Evolutionary conservation across 1,140 invertebrate species (phyloP).

Genomic region (Prorops nasuta): DNA sequence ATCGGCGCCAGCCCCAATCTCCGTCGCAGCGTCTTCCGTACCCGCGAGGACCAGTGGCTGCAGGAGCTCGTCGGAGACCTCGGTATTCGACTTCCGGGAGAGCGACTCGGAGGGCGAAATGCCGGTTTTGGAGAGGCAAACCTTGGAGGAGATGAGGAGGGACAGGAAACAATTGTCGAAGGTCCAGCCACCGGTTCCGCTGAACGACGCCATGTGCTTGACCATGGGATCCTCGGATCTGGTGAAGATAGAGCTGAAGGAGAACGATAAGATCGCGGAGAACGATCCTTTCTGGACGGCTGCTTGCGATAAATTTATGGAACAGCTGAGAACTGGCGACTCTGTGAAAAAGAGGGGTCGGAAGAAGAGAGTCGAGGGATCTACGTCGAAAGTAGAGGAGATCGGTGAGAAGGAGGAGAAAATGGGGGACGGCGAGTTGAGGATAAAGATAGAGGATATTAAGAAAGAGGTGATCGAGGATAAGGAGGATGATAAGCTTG

Average conservation of each 20-base stretch:
- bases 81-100: slow-evolving; percentile 65
- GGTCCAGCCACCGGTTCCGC: slow-evolving; percentile 50
- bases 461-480: slow-evolving; percentile 39
- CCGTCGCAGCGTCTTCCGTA: slow-evolving; percentile 30
- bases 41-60: slow-evolving; percentile 54
- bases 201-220: slow-evolving; percentile 50
- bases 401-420: slow-evolving; percentile 25
- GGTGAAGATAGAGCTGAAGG: slow-evolving; percentile 48
- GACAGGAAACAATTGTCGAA: slow-evolving; percentile 57
- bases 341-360: slow-evolving; percentile 57
- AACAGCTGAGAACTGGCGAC: slow-evolving; percentile 64
- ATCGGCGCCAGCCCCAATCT: slow-evolving; percentile 18
- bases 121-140: slow-evolving; percentile 60
- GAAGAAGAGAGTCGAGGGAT: slow-evolving; percentile 50
- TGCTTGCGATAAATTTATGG: slow-evolving; percentile 71
- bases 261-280: slow-evolving; percentile 44
- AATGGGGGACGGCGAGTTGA: slow-evolving; percentile 8
- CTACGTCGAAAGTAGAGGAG: slow-evolving; percentile 32
- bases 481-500: too few species aligned
- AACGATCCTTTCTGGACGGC: slow-evolving; percentile 62
- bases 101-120: slow-evolving; percentile 62
- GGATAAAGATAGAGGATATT: slow-evolving; percentile 40
- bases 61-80: slow-evolving; percentile 63
- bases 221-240: slow-evolving; percentile 43
- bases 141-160: slow-evolving; percentile 58